These are phyloP conservation scores for Cydia strobilella DNA, from an alignment of 1,140 invertebrate genomes.

Conservation along the genomic window DNA sequence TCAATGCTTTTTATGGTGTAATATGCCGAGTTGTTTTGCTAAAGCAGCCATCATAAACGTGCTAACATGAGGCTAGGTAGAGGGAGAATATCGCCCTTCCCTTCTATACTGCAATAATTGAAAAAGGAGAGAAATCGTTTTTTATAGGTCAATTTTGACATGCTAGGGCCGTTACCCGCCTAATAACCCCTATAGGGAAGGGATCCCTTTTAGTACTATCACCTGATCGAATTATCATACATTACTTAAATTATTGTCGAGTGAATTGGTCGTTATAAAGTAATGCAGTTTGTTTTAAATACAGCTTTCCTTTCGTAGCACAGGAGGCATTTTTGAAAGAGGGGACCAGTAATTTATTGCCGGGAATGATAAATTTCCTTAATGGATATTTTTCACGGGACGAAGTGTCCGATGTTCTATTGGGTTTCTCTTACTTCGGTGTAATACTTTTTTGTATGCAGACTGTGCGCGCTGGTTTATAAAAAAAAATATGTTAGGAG, in stretches of 20 bases:
- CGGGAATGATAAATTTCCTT: conserved; percentile 61
- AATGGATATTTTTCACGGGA: conserved; percentile 65
- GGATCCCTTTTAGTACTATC: conserved; percentile 41
- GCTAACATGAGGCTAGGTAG: not conserved
- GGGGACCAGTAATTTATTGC: conserved; percentile 62
- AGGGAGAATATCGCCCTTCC: not conserved
- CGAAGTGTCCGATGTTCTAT: conserved; percentile 47
- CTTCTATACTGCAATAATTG: not conserved
- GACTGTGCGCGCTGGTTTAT: not conserved
- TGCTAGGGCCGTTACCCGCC: conserved; percentile 36
- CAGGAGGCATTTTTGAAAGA: conserved; percentile 47
- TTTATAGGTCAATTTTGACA: conserved; percentile 1
- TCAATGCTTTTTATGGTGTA: conserved; percentile 63
- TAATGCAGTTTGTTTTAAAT: conserved; percentile 70
- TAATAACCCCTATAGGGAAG: conserved; percentile 61
- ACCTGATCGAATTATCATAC: conserved; percentile 73
- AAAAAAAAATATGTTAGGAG: too few species aligned
- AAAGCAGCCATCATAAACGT: conserved; percentile 64
- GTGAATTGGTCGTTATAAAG: conserved; percentile 62
- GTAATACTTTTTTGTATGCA: conserved; percentile 1
- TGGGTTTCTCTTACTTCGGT: conserved; percentile 20
- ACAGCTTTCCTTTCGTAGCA: conserved; percentile 53
- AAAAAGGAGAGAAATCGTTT: not conserved
- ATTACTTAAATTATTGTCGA: conserved; percentile 59
- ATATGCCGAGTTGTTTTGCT: conserved; percentile 67